These are phyloP conservation scores for Leucophenga maculata DNA, from an alignment of 2,888 invertebrate genomes.

Conservation along the genomic window DNA sequence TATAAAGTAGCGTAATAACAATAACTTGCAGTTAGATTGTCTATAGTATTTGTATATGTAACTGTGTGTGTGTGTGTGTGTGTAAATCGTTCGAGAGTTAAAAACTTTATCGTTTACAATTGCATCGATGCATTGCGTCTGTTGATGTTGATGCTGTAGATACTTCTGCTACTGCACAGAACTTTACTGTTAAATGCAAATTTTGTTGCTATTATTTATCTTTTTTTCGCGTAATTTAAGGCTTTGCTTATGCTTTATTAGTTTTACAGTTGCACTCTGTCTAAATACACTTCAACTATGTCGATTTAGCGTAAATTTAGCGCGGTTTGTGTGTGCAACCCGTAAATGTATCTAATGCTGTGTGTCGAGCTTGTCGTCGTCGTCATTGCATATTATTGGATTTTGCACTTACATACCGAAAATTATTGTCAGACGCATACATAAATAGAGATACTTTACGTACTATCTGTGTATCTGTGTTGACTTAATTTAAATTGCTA, in stretches of 20 bases:
- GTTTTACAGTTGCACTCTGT: not conserved
- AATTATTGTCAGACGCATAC: not conserved
- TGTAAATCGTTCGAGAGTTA: conserved; percentile 21
- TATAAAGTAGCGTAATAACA: conserved; percentile 13
- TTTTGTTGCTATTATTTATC: not conserved
- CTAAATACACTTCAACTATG: not conserved
- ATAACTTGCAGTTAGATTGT: not conserved
- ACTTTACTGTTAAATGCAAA: conserved; percentile 8
- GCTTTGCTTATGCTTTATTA: conserved; percentile 14
- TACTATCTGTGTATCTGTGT: conserved; percentile 22
- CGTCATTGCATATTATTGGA: conserved; percentile 25
- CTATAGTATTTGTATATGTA: too few relatives aligned
- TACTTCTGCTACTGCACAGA: not conserved
- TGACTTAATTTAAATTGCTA: conserved; percentile 49
- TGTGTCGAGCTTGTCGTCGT: not conserved
- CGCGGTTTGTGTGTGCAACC: not conserved
- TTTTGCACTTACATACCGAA: conserved; percentile 5
- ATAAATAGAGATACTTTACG: not conserved
- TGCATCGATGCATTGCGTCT: conserved; percentile 14
- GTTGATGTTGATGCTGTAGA: not conserved
- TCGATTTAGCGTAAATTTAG: conserved; percentile 7
- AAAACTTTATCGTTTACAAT: conserved; percentile 31
- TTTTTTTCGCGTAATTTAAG: conserved; percentile 5
- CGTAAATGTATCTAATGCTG: not conserved
- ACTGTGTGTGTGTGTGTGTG: conserved; percentile 7